These are phyloP conservation scores for Caenorhabditis briggsae DNA, from an alignment of 1,140 invertebrate genomes.

Conservation along the genomic window DNA sequence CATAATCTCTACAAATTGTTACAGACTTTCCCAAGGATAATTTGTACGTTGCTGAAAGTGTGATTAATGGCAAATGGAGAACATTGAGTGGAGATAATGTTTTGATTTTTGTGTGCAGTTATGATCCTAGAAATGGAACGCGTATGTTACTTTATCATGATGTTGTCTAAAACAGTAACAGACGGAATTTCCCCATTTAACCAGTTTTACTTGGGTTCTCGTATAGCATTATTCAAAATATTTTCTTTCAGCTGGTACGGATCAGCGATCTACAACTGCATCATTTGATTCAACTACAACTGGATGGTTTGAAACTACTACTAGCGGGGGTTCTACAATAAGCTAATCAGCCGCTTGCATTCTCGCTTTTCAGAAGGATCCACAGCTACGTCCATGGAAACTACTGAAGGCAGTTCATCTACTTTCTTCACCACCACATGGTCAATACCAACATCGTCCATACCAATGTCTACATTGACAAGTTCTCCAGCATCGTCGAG, in stretches of 20 bases:
- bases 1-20: background rate
- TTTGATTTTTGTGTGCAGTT: background rate
- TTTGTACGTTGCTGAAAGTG: conserved; percentile 1
- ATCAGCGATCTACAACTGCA: background rate
- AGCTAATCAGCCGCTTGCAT: too few relatives aligned
- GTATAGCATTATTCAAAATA: background rate
- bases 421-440: too few relatives aligned
- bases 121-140: background rate
- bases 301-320: background rate
- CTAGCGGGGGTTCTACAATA: too few relatives aligned
- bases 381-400: too few relatives aligned
- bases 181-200: too few relatives aligned
- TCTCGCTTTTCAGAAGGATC: too few relatives aligned
- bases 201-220: background rate
- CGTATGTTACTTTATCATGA: too few relatives aligned
- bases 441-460: too few relatives aligned
- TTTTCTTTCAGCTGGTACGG: background rate
- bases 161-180: too few relatives aligned
- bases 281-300: background rate
- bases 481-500: too few relatives aligned
- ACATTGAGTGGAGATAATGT: background rate
- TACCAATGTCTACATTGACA: too few relatives aligned
- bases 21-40: conserved; percentile 4
- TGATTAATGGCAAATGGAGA: conserved; percentile 11
- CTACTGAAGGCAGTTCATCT: too few relatives aligned